Evolutionary conservation across 2,888 invertebrate genomes (phyloP).

Genomic region (Ommatoiulus sabulosus): DNA sequence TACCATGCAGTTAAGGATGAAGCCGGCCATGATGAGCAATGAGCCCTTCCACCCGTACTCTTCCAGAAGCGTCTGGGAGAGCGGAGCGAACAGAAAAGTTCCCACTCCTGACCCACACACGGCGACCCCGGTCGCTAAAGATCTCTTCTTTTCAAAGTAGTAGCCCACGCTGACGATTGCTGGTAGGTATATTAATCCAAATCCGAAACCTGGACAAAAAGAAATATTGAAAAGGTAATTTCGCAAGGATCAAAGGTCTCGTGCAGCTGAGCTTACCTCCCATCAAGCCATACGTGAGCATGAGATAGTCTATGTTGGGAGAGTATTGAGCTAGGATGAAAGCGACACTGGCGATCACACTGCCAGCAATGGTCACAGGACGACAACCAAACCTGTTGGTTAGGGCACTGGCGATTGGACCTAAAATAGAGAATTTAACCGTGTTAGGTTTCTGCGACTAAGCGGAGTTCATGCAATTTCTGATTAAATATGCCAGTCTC

Average conservation of each 20-base stretch:
- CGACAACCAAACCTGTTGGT: constrained; percentile 97
- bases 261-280: constrained; percentile 67
- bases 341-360: constrained; percentile 84
- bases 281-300: constrained; percentile 69
- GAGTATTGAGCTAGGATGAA: constrained; percentile 74
- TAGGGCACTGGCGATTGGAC: constrained; percentile 93
- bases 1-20: constrained; percentile 90
- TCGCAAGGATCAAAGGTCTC: background rate
- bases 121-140: constrained; percentile 86
- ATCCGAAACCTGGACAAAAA: constrained; percentile 81
- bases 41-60: constrained; percentile 90
- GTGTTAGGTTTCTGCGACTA: too few species aligned
- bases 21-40: constrained; percentile 89
- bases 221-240: background rate
- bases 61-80: constrained; percentile 83
- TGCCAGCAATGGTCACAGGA: constrained; percentile 91
- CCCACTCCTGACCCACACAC: constrained; percentile 94
- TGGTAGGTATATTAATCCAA: constrained; percentile 93
- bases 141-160: constrained; percentile 95
- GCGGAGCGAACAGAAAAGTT: constrained; percentile 94
- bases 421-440: constrained; percentile 68
- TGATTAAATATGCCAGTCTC: too few species aligned
- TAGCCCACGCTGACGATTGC: constrained; percentile 97
- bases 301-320: constrained; percentile 68
- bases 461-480: too few species aligned